Evolutionary conservation across 2,797 vertebrate species (phyloP).

Genomic region (Telmatherina bonti): DNA sequence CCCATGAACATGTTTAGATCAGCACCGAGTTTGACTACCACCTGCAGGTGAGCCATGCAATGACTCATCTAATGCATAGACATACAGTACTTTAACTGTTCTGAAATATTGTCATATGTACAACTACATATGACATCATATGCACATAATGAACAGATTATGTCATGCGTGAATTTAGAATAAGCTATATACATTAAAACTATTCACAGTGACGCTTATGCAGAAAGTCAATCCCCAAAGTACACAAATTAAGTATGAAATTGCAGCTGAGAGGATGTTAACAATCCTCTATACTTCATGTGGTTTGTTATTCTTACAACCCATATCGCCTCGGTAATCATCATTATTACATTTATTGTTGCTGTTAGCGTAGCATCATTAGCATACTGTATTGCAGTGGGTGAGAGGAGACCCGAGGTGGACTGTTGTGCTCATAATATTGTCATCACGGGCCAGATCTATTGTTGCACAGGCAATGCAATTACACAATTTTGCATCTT

Average conservation of each 20-base stretch:
- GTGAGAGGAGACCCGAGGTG: conserved; percentile 48
- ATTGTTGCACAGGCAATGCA: conserved; percentile 47
- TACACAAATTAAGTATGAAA: conserved; percentile 49
- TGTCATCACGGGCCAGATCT: conserved; percentile 35
- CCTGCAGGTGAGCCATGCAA: conserved; percentile 40
- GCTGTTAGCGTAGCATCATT: conserved; percentile 66
- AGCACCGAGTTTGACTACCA: conserved; percentile 43
- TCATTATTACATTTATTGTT: conserved; percentile 69
- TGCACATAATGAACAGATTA: neutral
- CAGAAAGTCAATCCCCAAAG: conserved; percentile 36
- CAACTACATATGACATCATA: neutral
- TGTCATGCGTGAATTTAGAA: neutral
- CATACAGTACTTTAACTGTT: neutral
- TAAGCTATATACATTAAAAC: neutral
- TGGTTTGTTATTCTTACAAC: conserved; percentile 56
- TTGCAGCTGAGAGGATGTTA: conserved; percentile 42
- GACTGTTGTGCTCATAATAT: conserved; percentile 45
- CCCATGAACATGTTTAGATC: neutral
- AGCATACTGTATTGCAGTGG: conserved; percentile 56
- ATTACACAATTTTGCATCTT: conserved; percentile 59
- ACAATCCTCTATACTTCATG: conserved; percentile 56
- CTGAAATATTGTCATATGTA: too few relatives aligned
- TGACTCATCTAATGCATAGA: neutral
- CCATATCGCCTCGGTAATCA: conserved; percentile 47
- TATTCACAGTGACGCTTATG: neutral